phyloP scores from a whole-genome alignment of 2,797 vertebrate genomes.

The Bradypodion ventrale region DNA sequence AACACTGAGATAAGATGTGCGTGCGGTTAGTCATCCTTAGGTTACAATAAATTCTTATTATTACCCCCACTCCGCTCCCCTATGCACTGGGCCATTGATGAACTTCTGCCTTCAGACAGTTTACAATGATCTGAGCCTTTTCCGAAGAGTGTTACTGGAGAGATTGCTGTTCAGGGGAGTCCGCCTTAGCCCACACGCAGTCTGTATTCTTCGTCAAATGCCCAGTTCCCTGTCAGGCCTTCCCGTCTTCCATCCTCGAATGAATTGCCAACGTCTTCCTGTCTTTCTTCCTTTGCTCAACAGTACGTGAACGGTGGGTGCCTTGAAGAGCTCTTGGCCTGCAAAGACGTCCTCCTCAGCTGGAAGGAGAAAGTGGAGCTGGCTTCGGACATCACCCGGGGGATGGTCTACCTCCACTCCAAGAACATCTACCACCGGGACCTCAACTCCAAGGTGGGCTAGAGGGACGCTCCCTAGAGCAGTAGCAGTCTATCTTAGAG shows the following conservation, averaged over 20 bases:
- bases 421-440: constrained; percentile 92
- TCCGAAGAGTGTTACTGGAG: not conserved
- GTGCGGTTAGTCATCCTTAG: too few species aligned
- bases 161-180: not conserved
- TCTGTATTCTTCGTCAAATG: not conserved
- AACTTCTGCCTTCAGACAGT: not conserved
- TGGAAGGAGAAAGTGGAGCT: constrained; percentile 89
- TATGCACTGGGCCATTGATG: not conserved
- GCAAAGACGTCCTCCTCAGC: constrained; percentile 76
- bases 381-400: constrained; percentile 86
- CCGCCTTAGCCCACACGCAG: not conserved
- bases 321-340: constrained; percentile 86
- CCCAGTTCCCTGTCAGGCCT: not conserved
- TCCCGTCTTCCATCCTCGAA: not conserved
- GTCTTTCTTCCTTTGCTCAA: not conserved
- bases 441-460: constrained; percentile 86
- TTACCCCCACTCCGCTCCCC: too few species aligned
- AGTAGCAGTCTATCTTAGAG: not conserved
- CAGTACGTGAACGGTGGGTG: constrained; percentile 88
- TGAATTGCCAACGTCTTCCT: not conserved
- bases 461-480: not conserved
- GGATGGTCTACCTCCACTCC: constrained; percentile 90
- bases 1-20: too few species aligned
- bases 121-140: not conserved
- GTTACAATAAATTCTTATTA: not conserved